Evolutionary conservation across 2,797 vertebrate species (phyloP), one percentile per base, ranked within the genome.

Genomic region (Nyctibius grandis): DNA sequence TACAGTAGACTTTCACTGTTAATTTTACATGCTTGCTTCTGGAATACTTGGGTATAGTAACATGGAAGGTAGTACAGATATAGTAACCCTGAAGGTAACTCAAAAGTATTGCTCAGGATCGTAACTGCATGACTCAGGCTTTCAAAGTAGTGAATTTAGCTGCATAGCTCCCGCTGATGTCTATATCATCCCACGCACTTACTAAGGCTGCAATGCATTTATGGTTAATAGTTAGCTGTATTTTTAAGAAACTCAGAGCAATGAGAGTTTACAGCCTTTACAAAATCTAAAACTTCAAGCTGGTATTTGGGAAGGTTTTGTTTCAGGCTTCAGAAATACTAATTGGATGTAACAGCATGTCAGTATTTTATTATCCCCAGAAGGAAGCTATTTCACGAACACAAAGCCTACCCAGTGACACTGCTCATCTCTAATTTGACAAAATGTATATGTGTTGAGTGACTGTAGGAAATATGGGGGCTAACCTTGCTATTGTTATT

Each of bases 321-420:
- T 91, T 85, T 77, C 63, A 74, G 78, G 56, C 77, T 95, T 79
- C 84, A 56, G 77, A 92, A 93, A 59, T 74, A 85, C 86, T 95
- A 95, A 93, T 91, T 94, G 83, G 87, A 83, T 87, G 51, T 40
- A 92, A 86, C 85, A 93, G 68, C 26, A 5, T 36, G 69, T 77
- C 73, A 77, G 88, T 77, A 57, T 67, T 95, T 95, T 95, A 96
- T 96, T 91, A 86, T 68, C 75, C 93, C 94, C 93, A 94, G 81
- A 95, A 95, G 85, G 81, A 92, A 93, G 80, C 72, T 96, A 68
- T 93, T 96, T 96, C 88, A 93, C 80, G 87, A 91, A 70, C 75
- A 89, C 45, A 64, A 91, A 94, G 57, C 60, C 83, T 94, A 95
- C 53, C 77, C 67, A 57, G 57, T 68, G 57, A 86, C 78, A 78